Evolutionary conservation across 2,888 invertebrate species (phyloP).

Genomic region (Spatulosminthurus flaviceps): DNA sequence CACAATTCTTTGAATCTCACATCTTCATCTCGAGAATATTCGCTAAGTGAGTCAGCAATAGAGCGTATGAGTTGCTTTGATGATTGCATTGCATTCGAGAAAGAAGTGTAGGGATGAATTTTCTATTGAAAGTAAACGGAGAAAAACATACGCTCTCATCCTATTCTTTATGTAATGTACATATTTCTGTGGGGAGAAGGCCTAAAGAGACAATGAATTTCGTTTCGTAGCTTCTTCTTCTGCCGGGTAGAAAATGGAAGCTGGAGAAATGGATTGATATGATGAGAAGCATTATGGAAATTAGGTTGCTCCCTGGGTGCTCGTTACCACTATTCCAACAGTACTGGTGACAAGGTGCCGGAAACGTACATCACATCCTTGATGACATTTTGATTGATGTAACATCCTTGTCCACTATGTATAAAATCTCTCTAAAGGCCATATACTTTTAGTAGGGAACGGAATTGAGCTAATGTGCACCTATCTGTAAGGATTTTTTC

Average conservation of each 20-base stretch:
- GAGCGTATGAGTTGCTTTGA: no score
- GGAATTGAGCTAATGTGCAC: no score
- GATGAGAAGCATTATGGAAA: slow-evolving; percentile 48
- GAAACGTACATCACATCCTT: slow-evolving; percentile 37
- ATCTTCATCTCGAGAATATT: slow-evolving; percentile 8
- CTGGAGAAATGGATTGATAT: slow-evolving; percentile 41
- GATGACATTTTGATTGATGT: slow-evolving; percentile 44
- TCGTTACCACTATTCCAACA: slow-evolving; percentile 35
- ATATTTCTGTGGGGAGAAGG: no score
- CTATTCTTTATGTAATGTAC: no score
- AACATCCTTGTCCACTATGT: slow-evolving; percentile 23
- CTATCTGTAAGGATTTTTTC: no score
- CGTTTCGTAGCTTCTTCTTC: background rate
- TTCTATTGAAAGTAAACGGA: no score
- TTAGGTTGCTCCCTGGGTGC: slow-evolving; percentile 46
- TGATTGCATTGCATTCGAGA: no score
- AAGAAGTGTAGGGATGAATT: no score
- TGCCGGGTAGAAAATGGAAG: background rate
- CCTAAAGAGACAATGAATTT: slow-evolving; percentile 16
- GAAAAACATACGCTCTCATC: no score
- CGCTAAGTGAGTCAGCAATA: background rate
- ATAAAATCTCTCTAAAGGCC: background rate
- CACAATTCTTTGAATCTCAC: background rate
- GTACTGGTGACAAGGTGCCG: slow-evolving; percentile 40
- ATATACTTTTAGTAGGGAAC: no score